Percentiles rank a stretch among this genome's conserved stretches.
These are phyloP conservation scores for Patiria pectinifera DNA, from an alignment of 53 echinoderm and acorn worm species.

Conservation along the genomic window DNA sequence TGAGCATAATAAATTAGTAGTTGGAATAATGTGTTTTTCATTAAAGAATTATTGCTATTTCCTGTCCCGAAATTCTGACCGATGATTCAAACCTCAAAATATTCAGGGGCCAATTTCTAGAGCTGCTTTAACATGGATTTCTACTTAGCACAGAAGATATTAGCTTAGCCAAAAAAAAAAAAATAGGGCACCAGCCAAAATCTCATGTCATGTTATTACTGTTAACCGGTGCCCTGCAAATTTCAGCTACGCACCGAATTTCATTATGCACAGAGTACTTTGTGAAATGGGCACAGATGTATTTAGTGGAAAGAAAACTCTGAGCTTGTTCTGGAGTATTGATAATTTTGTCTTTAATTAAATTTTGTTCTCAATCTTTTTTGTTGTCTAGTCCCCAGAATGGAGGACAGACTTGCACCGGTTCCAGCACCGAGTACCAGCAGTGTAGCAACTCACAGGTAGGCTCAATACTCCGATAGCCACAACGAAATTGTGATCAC, in stretches of 20 bases:
- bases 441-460: conserved; percentile 30
- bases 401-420: conserved; percentile 42
- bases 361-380: neutral
- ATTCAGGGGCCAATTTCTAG: no score
- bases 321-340: no score
- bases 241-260: neutral
- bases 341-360: neutral
- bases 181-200: neutral
- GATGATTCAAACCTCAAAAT: no score
- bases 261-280: no score
- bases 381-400: conserved; percentile 28
- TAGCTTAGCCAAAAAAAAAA: neutral
- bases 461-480: neutral
- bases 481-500: no score
- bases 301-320: no score
- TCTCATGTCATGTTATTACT: neutral
- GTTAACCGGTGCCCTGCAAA: neutral
- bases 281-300: no score
- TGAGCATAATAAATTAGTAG: no score
- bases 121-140: no score
- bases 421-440: neutral
- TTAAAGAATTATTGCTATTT: no score
- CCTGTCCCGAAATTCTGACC: no score
- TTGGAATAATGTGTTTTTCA: no score
- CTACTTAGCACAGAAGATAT: neutral